Base-by-base conservation (phyloP, 2,797 vertebrate genomes). In the Sebastes hubbsi region DNA sequence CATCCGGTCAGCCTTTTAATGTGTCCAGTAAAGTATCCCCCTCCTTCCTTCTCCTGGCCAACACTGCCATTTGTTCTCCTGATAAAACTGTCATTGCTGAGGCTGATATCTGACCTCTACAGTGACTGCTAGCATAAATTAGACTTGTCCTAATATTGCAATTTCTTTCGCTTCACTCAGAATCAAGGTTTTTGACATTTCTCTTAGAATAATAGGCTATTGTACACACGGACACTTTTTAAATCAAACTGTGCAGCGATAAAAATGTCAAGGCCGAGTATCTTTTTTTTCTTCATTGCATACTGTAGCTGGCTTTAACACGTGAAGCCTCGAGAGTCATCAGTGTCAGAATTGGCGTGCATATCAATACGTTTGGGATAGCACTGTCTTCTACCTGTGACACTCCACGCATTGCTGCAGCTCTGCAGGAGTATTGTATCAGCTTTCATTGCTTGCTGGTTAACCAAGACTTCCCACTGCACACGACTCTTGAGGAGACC, bases 121-220 rank as follows among this genome's bases (percentile, higher is more conserved):
- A 81, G 49, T 85, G 89, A 94, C 92, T 93, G 88, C 87, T 86
- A 81, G 95, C 92, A 95, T 95, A 95, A 95, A 95, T 95, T 95
- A 95, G 93, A 94, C 91, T 89, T 90, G 91, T 93, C 85, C 91
- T 94, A 94, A 95, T 95, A 94, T 94, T 94, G 93, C 90, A 92
- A 90, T 95, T 94, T 93, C 87, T 92, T 92, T 89, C 32, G 70
- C 88, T 89, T 90, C 89, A 87, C 91, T 92, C 88, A 91, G 91
- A 95, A 95, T 95, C 93, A 94, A 95, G 94, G 93, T 95, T 96
- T 95, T 92, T 94, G 94, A 93, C 93, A 93, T 94, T 95, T 95
- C 91, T 95, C 91, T 94, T 88, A 89, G 88, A 94, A 92, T 93
- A 92, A 95, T 93, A 87, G 92, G 86, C 84, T 80, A 83, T 86